Evolutionary conservation across 2,113 vertebrate genomes (phyloP), one percentile per base, ranked within the genome.

Genomic region (Oncorhynchus masou): DNA sequence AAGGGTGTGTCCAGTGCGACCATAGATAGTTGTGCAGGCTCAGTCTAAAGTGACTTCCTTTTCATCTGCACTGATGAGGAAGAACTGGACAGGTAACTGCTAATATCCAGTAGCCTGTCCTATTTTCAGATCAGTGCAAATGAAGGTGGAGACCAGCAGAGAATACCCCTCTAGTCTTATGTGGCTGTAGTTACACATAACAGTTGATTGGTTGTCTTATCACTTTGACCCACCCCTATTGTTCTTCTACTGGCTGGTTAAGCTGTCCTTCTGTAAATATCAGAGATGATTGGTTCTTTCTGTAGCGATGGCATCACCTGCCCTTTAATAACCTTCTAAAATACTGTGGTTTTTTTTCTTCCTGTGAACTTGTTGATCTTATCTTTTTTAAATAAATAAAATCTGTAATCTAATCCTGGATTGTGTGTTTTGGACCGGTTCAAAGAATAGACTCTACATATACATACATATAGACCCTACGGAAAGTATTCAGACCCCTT

Each of bases 291-390:
- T 86, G 82, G 88, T 83, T 87, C 82, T 83, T 88, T 86, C 87
- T 88, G 88, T 83, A 84, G 84, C 84, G 85, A 87, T 86, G 83
- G 90, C 79, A 95, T 96, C 94, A 92, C 95, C 95, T 96, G 86
- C 90, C 95, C 95, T 94, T 95, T 96, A 95, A 94, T 96, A 95
- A 94, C 94, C 94, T 94, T 96, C 92, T 94, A 95, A 96, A 96
- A 88, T 51, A 51, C 88, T 87, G 83, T 90, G n/a, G 90, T 85
- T 83, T 83, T 89, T 92, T 34, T 8, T 7, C 6, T 92, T 93
- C 87, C 70, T 86, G 89, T 94, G 90, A 90, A 87, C 79, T 81
- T 92, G 89, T 62, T 70, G 87, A 91, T 81, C 89, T 34, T 34
- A 85, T 88, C 87, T 93, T 93, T 91, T 60, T 89, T 89, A 89